Evolutionary conservation across 2,113 vertebrate species (phyloP).

Genomic region (Furnarius figulus): DNA sequence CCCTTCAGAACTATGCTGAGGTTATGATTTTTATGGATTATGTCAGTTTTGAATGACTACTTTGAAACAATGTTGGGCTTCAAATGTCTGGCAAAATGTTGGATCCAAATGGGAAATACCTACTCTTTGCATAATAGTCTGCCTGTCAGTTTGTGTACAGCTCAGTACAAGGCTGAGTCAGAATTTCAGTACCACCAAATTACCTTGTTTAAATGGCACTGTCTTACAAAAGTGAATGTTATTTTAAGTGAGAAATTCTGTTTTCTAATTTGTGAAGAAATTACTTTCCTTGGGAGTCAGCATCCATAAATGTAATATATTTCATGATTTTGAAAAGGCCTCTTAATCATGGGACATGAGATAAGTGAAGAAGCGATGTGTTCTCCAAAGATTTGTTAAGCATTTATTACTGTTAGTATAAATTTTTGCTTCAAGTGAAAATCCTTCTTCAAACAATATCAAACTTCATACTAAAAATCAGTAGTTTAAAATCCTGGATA

Average conservation of each 20-base stretch:
- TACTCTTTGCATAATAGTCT: background rate
- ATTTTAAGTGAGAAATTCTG: conserved; percentile 58
- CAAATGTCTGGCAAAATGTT: background rate
- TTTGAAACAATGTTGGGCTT: conserved; percentile 3
- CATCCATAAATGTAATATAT: background rate
- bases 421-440: background rate
- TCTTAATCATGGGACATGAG: background rate
- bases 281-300: conserved; percentile 53
- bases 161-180: conserved; percentile 51
- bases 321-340: conserved; percentile 1
- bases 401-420: background rate
- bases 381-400: background rate
- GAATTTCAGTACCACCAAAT: conserved; percentile 45
- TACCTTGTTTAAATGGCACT: conserved; percentile 45
- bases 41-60: conserved; percentile 6
- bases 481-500: background rate
- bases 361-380: background rate
- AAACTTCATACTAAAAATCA: background rate
- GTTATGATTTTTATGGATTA: conserved; percentile 8
- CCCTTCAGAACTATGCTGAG: background rate
- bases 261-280: conserved; percentile 42
- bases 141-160: conserved; percentile 33
- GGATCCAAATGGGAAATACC: background rate
- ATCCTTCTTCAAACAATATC: background rate
- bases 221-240: conserved; percentile 62